Evolutionary conservation across 2,797 vertebrate species (phyloP).

Genomic region (Oceanodroma leucorhoa): DNA sequence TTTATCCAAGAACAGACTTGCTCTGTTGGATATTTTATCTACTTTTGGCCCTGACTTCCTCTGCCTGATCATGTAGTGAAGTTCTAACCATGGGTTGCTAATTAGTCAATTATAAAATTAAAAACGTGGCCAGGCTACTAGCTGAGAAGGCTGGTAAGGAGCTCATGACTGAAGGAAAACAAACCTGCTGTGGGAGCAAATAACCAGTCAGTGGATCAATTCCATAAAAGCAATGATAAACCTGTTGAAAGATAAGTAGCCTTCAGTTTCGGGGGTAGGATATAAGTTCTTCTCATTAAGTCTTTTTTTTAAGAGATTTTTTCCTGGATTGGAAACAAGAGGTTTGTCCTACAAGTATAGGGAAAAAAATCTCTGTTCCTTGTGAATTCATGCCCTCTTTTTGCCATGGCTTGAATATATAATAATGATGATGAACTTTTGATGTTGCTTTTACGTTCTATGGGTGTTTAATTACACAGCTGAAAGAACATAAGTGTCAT

Average conservation of each 20-base stretch:
- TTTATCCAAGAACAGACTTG: neutral
- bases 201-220: neutral
- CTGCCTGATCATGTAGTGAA: neutral
- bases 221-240: neutral
- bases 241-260: neutral
- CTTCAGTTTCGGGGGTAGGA: neutral
- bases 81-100: neutral
- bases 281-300: neutral
- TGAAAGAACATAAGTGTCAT: conserved; percentile 34
- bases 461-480: conserved; percentile 40
- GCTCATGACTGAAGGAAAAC: neutral
- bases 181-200: neutral
- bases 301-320: neutral
- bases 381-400: neutral
- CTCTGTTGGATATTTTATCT: neutral
- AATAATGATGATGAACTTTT: conserved; percentile 6
- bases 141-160: neutral
- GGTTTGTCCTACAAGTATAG: neutral
- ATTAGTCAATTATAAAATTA: neutral
- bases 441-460: conserved; percentile 24
- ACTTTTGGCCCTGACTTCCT: neutral
- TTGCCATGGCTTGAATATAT: neutral
- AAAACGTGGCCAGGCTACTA: neutral
- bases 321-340: neutral
- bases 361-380: neutral